phyloP scores from a whole-genome alignment of 2,113 vertebrate genomes.

The Muntiacus muntjak region DNA sequence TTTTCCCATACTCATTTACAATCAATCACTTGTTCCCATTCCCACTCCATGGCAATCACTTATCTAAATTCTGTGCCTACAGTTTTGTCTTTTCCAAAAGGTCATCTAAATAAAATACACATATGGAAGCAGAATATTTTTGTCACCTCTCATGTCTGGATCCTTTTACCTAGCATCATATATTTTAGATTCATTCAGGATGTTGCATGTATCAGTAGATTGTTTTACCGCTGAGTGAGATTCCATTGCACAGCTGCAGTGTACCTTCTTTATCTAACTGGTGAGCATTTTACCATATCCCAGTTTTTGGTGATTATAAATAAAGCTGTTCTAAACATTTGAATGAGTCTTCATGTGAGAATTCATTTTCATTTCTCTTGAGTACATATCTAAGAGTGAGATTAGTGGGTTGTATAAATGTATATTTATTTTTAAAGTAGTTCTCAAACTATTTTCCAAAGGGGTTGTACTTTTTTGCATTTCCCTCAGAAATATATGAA shows the following conservation, averaged over 20 bases:
- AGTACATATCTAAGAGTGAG: background rate
- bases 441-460: too few species aligned
- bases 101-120: background rate
- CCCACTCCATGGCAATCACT: background rate
- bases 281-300: background rate
- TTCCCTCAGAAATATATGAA: background rate
- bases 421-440: background rate
- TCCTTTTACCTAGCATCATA: background rate
- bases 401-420: background rate
- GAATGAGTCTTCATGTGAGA: background rate
- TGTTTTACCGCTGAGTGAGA: background rate
- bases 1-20: background rate
- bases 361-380: background rate
- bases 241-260: background rate
- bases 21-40: background rate
- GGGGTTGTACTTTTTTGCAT: background rate
- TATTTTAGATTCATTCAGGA: background rate
- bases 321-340: background rate
- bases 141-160: background rate
- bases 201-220: background rate
- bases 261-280: background rate
- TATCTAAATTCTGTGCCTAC: background rate
- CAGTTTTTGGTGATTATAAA: background rate
- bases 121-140: background rate
- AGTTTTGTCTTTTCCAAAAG: background rate